phyloP scores from a whole-genome alignment of 2,888 invertebrate species.

The Drosophila longiperda region DNA sequence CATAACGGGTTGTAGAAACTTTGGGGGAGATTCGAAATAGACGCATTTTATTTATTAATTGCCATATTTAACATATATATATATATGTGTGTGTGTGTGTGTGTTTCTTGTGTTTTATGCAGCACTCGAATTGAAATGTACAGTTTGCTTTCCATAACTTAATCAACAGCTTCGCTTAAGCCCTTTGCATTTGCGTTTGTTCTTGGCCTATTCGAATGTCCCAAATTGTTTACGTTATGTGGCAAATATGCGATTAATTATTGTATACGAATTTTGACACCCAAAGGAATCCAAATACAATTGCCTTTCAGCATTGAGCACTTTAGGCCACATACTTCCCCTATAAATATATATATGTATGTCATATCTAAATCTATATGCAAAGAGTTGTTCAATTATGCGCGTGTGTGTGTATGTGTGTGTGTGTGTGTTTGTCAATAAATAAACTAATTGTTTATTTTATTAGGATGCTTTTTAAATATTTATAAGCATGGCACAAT shows the following conservation, averaged over 20 bases:
- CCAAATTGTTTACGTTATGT: conserved; percentile 8
- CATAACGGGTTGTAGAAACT: not conserved
- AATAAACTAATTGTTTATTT: conserved; percentile 81
- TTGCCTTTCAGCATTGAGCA: conserved; percentile 49
- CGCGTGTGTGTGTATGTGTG: conserved; percentile 1
- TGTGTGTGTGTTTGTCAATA: conserved; percentile 59
- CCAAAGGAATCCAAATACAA: conserved; percentile 40
- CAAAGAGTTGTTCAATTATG: conserved; percentile 31
- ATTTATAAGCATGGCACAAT: conserved; percentile 69
- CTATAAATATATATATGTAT: conserved; percentile 28
- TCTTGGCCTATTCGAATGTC: conserved; percentile 2
- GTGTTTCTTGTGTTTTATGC: conserved; percentile 25
- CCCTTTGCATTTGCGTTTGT: not conserved
- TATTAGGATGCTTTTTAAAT: conserved; percentile 72
- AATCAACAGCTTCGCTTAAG: not conserved
- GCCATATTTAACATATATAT: conserved; percentile 61
- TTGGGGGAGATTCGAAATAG: conserved; percentile 41
- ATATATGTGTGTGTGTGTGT: not conserved
- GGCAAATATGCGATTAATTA: conserved; percentile 6
- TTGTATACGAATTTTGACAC: conserved; percentile 18
- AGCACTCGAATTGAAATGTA: conserved; percentile 33
- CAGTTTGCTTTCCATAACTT: conserved; percentile 21
- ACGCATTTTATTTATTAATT: conserved; percentile 76
- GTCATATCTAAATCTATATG: conserved; percentile 20
- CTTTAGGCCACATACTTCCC: conserved; percentile 33